Evolutionary conservation across 2,797 vertebrate genomes (phyloP), one percentile per base, ranked within the genome.

Genomic region (Todus mexicanus): DNA sequence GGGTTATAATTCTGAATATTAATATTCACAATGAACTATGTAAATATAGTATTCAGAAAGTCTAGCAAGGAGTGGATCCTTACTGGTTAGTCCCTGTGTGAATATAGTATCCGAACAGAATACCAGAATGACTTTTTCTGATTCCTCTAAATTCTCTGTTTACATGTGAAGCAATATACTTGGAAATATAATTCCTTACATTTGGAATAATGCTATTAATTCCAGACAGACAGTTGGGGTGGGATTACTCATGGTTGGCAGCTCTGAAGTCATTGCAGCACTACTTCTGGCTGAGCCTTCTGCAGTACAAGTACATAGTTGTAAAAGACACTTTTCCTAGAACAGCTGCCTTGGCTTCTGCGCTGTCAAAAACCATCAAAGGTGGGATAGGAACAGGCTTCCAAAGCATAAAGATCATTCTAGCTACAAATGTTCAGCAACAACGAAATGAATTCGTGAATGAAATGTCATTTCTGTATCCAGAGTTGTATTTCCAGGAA

Each of bases 311-410:
- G n/a, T 6, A 37, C 3, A 5, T 26, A 3, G 3, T 1, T 82
- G 66, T 27, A 63, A 64, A 33, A 45, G 38, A 22, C 72, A 50
- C 53, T 76, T 63, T 53, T 59, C 76, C 61, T 76, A 14, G 22
- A 91, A 37, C 42, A 83, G 72, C 51, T 85, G 76, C 83, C 61
- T 83, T 47, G 61, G 82, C 90, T 92, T 42, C 85, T 87, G 53
- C 1, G 2, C 27, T 3, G 0, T 25, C 47, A 65, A 33, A 75
- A 91, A 12, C 7, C 6, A 2, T 37, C 2, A 1, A 56, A 85
- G 57, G 50, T 74, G 53, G 69, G 38, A 77, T 7, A 75, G 66
- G 38, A 93, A 33, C 50, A 80, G n/a, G 6, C 33, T 80, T 91
- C 47, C 72, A 71, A 20, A 77, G 90, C 61, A 50, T 20, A 21